phyloP scores from a whole-genome alignment of 2,113 vertebrate genomes.

The Pollimyrus isidori region DNA sequence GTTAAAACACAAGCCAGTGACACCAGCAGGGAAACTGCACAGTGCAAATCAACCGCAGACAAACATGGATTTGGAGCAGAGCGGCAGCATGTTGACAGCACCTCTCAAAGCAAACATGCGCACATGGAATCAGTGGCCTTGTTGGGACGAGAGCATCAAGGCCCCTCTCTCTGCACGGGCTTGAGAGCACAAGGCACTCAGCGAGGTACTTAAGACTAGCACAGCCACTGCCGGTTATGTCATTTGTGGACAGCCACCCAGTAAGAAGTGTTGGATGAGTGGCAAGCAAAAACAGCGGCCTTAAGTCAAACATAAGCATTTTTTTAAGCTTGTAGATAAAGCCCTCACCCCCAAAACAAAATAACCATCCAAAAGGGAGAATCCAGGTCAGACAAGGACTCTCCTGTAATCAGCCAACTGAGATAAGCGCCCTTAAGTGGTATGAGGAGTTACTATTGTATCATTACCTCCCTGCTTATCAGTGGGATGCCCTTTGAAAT shows the following conservation, averaged over 20 bases:
- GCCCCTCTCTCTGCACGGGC: neutral
- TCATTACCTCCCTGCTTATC: neutral
- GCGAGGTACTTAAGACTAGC: neutral
- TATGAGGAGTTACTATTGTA: neutral
- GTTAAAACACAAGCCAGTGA: neutral
- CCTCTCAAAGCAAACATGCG: neutral
- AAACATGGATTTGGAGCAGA: neutral
- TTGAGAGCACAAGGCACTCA: neutral
- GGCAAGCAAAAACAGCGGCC: neutral
- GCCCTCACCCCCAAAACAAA: neutral
- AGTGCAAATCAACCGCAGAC: neutral
- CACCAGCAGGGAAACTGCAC: neutral
- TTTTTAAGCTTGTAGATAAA: neutral
- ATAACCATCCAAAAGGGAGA: neutral
- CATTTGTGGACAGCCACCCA: neutral
- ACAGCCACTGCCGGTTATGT: neutral
- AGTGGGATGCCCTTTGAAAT: neutral
- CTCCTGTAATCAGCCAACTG: neutral
- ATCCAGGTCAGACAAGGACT: neutral
- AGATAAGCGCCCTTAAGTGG: neutral
- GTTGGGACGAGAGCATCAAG: neutral
- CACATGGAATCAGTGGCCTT: neutral
- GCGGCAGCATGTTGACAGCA: neutral
- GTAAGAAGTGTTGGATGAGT: neutral
- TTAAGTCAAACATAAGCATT: neutral